Base-by-base conservation (phyloP, 2,888 invertebrate species). In the Eulithis testata region DNA sequence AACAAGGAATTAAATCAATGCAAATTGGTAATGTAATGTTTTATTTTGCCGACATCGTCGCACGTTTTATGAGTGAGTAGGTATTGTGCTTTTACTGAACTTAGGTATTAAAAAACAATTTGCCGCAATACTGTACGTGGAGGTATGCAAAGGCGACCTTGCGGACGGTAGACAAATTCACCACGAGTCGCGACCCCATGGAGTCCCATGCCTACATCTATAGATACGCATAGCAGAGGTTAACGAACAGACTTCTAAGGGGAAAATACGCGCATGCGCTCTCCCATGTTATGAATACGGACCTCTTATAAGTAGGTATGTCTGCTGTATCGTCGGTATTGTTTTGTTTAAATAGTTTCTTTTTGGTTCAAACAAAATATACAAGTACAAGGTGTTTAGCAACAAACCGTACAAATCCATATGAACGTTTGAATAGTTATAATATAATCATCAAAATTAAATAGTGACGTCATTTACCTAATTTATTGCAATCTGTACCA, bases 201-300 rank as follows among this genome's bases (percentile, higher is more conserved):
- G 66, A 51, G 54, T 62, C 54, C 61, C 55, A 51, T 51, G 12
- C 40, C 49, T 44, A 53, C 44, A 44, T 11, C 51, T 51, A 58
- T 50, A 66, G 55, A 53, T 61, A 59, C 51, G 54, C 54, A 54
- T 36, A 59, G 31, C 71, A 64, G 71, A 75, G 77, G 77, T 77
- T 71, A 77, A 76, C 73, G 77, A 72, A 75, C 77, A 74, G 72
- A 65, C 68, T 66, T 52, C 54, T 53, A 66, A 66, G 77, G 76
- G 76, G 76, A 66, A 69, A 62, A 55, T 53, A 60, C 65, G 68
- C 73, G 75, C 73, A 66, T 70, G 73, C 75, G 75, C 69, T n/a
- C 58, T 61, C 2, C 36, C 6, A 8, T 68, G 66, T 72, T 73
- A 66, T 70, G 52, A 65, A 71, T 73, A 66, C 69, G 52, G 64